Base-by-base conservation (phyloP, 2,888 invertebrate species). In the Pogonocherus hispidulus region DNA sequence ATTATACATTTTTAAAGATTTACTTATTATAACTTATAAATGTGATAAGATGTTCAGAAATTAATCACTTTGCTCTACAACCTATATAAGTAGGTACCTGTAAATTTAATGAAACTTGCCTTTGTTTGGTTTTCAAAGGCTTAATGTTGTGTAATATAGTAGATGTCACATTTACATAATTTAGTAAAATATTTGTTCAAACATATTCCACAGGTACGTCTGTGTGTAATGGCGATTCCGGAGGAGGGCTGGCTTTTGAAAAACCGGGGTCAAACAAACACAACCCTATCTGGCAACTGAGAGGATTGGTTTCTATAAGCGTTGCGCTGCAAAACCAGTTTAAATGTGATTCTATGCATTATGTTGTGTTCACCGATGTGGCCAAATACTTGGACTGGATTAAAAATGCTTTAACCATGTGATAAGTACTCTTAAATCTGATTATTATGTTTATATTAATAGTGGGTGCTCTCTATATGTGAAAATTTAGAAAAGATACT, bases 301-400 rank as follows among this genome's bases (percentile, higher is more conserved):
- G 83, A 49, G 90, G 90, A 0, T 80, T 90, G 27, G 90, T 90
- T 2, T 90, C 90, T 0, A 84, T 90, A 2, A 89, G 89, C 0
- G 88, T 89, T 1, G 89, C 89, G 0, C 78, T 88, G 19, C 88
- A 89, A 73, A 88, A 88, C 77, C 88, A 89, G 70, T 75, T 87
- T 74, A 82, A 87, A 6, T 91, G 91, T 76, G 90, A 91, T 75
- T 87, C 90, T 0, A 85, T 86, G 0, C 89, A 90, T 74, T 91
- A 89, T 79, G 88, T 89, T 18, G 89, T 90, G 1, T 90, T 91
- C 76, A 90, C 90, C 0, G 91, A 91, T 74, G 80, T 89, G 23
- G 89, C 90, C 6, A 89, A 89, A 78, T 87, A 89, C 83, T 78
- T 88, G 67, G 85, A 87, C 6, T 90, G 90, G 89, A 86, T 90